phyloP scores from a whole-genome alignment of 2,113 vertebrate species.

The Phoxinus phoxinus region DNA sequence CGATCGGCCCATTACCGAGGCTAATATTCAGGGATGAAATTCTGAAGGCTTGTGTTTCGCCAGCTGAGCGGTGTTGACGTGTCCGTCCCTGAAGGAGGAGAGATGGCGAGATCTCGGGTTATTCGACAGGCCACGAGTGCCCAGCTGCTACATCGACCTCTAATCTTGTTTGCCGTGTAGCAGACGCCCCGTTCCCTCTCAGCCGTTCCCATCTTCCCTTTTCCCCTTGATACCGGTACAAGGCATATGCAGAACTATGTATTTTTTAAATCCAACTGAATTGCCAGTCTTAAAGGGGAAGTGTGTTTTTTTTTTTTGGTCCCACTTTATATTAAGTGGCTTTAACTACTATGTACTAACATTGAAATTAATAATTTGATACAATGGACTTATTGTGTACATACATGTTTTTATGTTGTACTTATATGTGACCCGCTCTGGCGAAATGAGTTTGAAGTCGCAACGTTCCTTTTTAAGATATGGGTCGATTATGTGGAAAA shows the following conservation, averaged over 20 bases:
- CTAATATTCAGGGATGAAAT: constrained; percentile 30
- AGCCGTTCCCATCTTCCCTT: constrained; percentile 15
- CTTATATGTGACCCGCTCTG: no score
- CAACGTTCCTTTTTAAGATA: no score
- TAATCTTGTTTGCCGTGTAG: constrained; percentile 55
- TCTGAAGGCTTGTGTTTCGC: constrained; percentile 32
- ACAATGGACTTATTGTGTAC: no score
- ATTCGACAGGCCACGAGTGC: constrained; percentile 30
- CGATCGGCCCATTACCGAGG: constrained; percentile 29
- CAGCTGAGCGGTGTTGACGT: constrained; percentile 42
- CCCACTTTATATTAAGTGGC: no score
- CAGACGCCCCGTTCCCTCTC: constrained; percentile 50
- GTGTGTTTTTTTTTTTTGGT: not conserved
- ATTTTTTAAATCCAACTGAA: not conserved
- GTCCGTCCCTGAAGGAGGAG: not conserved
- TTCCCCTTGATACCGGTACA: constrained; percentile 42
- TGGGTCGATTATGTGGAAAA: no score
- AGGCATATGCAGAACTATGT: constrained; percentile 28
- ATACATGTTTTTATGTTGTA: no score
- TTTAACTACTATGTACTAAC: no score
- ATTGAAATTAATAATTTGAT: no score
- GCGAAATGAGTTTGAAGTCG: no score
- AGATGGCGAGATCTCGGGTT: constrained; percentile 6
- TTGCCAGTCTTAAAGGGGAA: not conserved
- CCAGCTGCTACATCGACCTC: constrained; percentile 15